Conservation (phyloP, 2,888 invertebrate genomes). For the Neoscelio sp. region DNA sequence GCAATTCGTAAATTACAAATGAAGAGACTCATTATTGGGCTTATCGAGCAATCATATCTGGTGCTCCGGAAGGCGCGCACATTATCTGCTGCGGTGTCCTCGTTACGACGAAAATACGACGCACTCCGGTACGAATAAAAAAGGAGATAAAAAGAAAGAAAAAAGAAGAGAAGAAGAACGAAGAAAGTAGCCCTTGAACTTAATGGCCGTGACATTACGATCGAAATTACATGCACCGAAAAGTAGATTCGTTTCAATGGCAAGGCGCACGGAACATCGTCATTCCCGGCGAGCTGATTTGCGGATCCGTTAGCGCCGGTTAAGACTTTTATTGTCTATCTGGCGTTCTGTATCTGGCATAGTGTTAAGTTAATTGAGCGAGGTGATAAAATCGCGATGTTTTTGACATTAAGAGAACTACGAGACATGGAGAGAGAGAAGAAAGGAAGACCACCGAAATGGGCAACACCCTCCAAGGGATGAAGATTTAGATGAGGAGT, state of each 20-base stretch:
- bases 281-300: constrained; percentile 45
- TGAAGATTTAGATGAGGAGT: constrained; percentile 30
- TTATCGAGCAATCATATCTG: constrained; percentile 51
- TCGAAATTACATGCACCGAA: constrained; percentile 70
- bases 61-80: constrained; percentile 29
- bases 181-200: constrained; percentile 61
- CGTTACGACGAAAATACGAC: constrained; percentile 43
- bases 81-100: constrained; percentile 11
- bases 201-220: constrained; percentile 72
- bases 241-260: constrained; percentile 71
- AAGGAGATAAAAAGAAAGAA: constrained; percentile 8
- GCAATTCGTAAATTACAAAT: constrained; percentile 63
- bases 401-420: constrained; percentile 76
- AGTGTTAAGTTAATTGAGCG: constrained; percentile 79
- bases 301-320: constrained; percentile 50
- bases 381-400: constrained; percentile 78
- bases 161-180: not conserved
- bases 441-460: constrained; percentile 72
- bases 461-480: constrained; percentile 46
- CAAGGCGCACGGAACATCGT: constrained; percentile 59
- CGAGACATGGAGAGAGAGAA: constrained; percentile 62
- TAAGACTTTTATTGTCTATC: constrained; percentile 74
- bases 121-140: constrained; percentile 37
- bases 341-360: constrained; percentile 74
- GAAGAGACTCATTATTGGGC: constrained; percentile 45